phyloP scores from a whole-genome alignment of 2,113 vertebrate species.

The Perognathus longimembris region DNA sequence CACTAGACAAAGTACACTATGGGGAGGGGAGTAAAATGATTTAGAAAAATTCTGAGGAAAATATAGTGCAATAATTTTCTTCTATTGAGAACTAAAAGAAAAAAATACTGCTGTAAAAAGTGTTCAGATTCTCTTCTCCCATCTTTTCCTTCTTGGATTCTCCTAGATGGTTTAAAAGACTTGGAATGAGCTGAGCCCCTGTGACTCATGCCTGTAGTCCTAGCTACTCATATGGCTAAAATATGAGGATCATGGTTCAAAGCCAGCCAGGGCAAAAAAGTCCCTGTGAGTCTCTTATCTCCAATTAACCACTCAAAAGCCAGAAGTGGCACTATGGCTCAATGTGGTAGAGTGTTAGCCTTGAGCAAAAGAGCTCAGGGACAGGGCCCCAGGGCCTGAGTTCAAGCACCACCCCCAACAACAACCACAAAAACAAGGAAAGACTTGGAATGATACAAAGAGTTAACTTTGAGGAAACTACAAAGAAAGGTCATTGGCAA shows the following conservation, averaged over 20 bases:
- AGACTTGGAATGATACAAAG: not conserved
- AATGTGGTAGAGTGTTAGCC: too few relatives aligned
- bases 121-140: not conserved
- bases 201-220: too few relatives aligned
- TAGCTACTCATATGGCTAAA: too few relatives aligned
- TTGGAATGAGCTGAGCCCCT: too few relatives aligned
- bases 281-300: too few relatives aligned
- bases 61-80: not conserved
- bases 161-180: not conserved
- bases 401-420: not conserved
- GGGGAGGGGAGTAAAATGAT: not conserved
- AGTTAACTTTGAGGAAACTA: not conserved
- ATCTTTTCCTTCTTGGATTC: not conserved
- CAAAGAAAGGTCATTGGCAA: not conserved
- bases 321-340: too few relatives aligned
- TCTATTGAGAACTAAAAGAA: conserved; percentile 13
- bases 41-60: not conserved
- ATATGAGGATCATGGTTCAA: too few relatives aligned
- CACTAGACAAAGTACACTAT: not conserved
- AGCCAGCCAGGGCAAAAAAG: too few relatives aligned
- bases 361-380: too few relatives aligned
- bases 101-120: not conserved
- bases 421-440: not conserved
- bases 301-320: too few relatives aligned
- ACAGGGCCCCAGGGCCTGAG: too few relatives aligned